Percentiles rank a stretch among this genome's conserved stretches.
Conservation (phyloP, 1,140 invertebrate species). For the Drosophila nebulosa region DNA sequence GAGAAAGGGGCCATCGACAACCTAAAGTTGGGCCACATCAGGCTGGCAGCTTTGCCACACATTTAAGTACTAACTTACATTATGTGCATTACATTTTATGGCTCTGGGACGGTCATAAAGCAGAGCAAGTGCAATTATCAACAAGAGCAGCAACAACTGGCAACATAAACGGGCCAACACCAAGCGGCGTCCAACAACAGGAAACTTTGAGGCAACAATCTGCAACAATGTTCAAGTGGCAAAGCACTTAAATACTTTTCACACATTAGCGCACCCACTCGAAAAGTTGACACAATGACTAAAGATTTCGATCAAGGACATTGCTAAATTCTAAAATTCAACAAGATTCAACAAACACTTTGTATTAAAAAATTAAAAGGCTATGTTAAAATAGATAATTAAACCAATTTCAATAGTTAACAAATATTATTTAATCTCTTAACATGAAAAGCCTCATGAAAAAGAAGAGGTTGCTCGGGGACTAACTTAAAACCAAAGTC, state of each 20-base stretch:
- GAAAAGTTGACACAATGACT: slow-evolving; percentile 1
- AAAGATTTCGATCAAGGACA: background rate
- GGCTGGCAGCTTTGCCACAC: slow-evolving; percentile 20
- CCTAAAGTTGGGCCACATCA: slow-evolving; percentile 33
- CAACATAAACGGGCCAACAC: background rate
- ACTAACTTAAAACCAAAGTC: too few species aligned
- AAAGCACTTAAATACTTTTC: slow-evolving; percentile 59
- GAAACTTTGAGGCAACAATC: slow-evolving; percentile 45
- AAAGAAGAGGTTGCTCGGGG: too few species aligned
- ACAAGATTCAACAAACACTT: too few species aligned
- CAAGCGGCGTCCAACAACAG: slow-evolving; percentile 1
- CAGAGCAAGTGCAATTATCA: slow-evolving; percentile 69
- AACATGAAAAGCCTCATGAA: too few species aligned
- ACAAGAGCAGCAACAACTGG: slow-evolving; percentile 17
- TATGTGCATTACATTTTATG: slow-evolving; percentile 73
- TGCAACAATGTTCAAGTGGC: slow-evolving; percentile 61
- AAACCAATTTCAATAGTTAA: too few species aligned
- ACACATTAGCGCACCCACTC: slow-evolving; percentile 39
- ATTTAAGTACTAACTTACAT: slow-evolving; percentile 67
- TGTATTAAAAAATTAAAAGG: too few species aligned
- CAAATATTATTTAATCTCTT: too few species aligned
- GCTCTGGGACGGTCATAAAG: slow-evolving; percentile 67
- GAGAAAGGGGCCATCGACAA: background rate
- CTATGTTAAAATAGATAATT: too few species aligned
- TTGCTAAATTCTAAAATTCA: background rate